Evolutionary conservation across 35 echinoderm and acorn worm genomes (phyloP).

Genomic region (Stichopus chloronotus): DNA sequence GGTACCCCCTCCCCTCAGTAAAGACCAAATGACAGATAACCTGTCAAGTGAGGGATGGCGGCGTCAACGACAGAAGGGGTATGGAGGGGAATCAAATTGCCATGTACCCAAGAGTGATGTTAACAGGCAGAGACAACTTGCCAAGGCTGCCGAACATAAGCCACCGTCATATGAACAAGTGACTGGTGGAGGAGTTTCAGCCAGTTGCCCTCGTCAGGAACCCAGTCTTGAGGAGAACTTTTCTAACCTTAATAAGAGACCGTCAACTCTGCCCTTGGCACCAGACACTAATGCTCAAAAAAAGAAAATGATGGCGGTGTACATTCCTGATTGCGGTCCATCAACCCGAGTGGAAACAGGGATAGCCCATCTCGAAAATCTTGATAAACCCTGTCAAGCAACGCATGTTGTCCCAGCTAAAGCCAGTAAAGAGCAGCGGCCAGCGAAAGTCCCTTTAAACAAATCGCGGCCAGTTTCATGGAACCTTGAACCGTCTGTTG

Average conservation of each 20-base stretch:
- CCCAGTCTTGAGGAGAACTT: slow-evolving; percentile 25
- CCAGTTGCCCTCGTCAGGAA: neutral
- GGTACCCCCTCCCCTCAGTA: slow-evolving; percentile 66
- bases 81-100: slow-evolving; percentile 18
- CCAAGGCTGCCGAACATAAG: slow-evolving; percentile 52
- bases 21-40: slow-evolving; percentile 95
- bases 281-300: slow-evolving; percentile 74
- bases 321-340: slow-evolving; percentile 87
- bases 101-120: slow-evolving; percentile 69
- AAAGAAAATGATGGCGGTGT: slow-evolving; percentile 94
- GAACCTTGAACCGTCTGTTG: slow-evolving; percentile 48
- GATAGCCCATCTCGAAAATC: slow-evolving; percentile 88
- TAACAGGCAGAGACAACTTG: slow-evolving; percentile 81
- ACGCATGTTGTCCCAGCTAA: slow-evolving; percentile 72
- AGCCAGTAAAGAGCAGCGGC: slow-evolving; percentile 52
- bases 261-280: slow-evolving; percentile 77
- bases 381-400: slow-evolving; percentile 74
- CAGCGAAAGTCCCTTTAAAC: slow-evolving; percentile 5
- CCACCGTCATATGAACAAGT: slow-evolving; percentile 36
- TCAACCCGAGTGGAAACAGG: slow-evolving; percentile 91
- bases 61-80: slow-evolving; percentile 15
- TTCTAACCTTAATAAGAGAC: slow-evolving; percentile 66
- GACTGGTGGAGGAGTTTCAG: slow-evolving; percentile 23
- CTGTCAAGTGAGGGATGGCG: slow-evolving; percentile 58
- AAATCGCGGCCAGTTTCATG: slow-evolving; percentile 41